These are phyloP conservation scores for Drosophila funebris DNA, from an alignment of 1,140 invertebrate species.

Conservation along the genomic window DNA sequence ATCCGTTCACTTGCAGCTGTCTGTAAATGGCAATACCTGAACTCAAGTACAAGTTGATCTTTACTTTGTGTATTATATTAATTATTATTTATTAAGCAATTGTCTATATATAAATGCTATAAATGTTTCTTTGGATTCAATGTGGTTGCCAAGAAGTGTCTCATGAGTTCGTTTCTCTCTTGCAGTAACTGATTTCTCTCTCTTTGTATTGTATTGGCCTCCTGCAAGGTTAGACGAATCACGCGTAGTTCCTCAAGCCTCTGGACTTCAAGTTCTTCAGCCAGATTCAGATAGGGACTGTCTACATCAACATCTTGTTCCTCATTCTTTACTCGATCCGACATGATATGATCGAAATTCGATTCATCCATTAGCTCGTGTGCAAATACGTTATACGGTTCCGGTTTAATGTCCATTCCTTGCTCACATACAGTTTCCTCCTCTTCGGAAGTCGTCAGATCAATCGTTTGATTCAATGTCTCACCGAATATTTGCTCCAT, in stretches of 20 bases:
- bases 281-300: background rate
- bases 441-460: background rate
- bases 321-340: background rate
- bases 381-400: background rate
- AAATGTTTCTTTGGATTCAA: background rate
- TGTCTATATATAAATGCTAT: background rate
- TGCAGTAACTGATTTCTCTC: conserved; percentile 13
- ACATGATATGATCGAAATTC: conserved; percentile 8
- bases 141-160: background rate
- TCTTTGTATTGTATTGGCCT: conserved; percentile 16
- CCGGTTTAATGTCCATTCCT: background rate
- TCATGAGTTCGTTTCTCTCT: conserved; percentile 19
- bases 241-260: conserved; percentile 7
- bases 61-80: background rate
- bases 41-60: too few relatives aligned
- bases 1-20: too few relatives aligned
- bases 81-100: conserved; percentile 1
- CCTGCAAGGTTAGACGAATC: conserved; percentile 9
- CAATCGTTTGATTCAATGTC: background rate
- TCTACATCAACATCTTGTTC: background rate
- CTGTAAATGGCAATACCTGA: too few relatives aligned
- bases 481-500: conserved; percentile 22
- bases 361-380: conserved; percentile 7
- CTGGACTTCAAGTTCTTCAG: background rate
- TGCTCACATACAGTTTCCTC: background rate